Evolutionary conservation across 1,140 invertebrate species (phyloP), one percentile per base, ranked within the genome.

Genomic region (Zaprionus taronus): DNA sequence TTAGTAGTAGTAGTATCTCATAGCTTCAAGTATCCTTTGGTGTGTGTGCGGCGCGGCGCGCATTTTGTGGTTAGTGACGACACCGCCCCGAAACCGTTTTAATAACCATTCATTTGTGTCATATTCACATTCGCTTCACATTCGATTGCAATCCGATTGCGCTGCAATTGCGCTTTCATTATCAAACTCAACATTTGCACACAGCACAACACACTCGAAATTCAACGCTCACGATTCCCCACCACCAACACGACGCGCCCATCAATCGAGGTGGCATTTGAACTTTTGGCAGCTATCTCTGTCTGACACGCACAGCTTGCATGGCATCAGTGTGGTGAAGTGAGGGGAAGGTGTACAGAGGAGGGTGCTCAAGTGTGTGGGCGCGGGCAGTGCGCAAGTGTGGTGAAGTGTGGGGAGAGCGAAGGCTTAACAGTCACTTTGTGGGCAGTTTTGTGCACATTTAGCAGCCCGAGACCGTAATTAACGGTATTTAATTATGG

Each of bases 401-500:
- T 9, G 41, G 47, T 14, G 47, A 51, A n/a, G n/a, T 15, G 47
- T n/a, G 20, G 47, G 15, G 47, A n/a, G 41, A 7, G 41, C 2
- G 41, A 7, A n/a, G 9, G 41, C n/a, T 7, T 17, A n/a, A 2
- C 11, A 20, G 38, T 24, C 47, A 56, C 44, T 36, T 69, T 31
- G 49, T 70, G 67, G 31, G 34, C 36, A 68, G 60, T 34, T 65
- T 71, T 58, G 34, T 66, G 51, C 57, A 55, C 41, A 70, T 70
- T 75, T 62, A 44, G 53, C 67, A 64, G 56, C 4, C 20, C 65
- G 61, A 68, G 69, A 72, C 78, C 67, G 75, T 81, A 89, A 81
- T 87, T 83, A 87, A 89, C 84, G 84, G 81, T 79, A 89, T 83
- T 89, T 87, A 89, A 89, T 89, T 90, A 89, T 90, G 76, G 79